These are phyloP conservation scores for Coenobita brevimanus DNA, from an alignment of 1,140 invertebrate genomes.

Conservation along the genomic window DNA sequence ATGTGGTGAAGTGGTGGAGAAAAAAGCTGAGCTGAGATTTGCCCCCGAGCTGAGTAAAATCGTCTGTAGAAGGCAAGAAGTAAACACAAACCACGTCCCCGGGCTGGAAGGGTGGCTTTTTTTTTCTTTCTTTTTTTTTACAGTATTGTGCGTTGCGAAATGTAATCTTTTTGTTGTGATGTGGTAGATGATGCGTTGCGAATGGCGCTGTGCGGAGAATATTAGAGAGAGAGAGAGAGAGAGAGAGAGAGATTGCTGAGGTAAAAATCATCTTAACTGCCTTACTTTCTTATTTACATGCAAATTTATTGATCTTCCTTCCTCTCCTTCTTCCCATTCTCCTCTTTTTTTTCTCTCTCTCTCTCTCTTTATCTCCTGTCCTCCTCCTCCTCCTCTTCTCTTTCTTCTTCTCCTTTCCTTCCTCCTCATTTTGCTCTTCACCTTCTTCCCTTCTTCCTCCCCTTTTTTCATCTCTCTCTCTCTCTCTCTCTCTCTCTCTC, in stretches of 20 bases:
- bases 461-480: neutral
- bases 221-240: too few relatives aligned
- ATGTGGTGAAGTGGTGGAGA: too few relatives aligned
- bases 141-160: too few relatives aligned
- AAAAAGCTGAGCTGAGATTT: too few relatives aligned
- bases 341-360: neutral
- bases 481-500: neutral
- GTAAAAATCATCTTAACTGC: neutral
- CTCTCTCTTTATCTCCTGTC: neutral
- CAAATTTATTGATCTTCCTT: neutral
- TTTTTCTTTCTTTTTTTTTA: too few relatives aligned
- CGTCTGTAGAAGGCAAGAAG: too few relatives aligned
- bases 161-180: too few relatives aligned
- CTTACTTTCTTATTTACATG: neutral
- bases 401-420: neutral
- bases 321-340: neutral
- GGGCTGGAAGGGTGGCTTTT: too few relatives aligned
- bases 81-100: too few relatives aligned
- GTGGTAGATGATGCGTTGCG: too few relatives aligned
- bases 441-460: neutral
- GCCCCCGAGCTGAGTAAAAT: too few relatives aligned
- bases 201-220: too few relatives aligned
- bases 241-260: conserved; percentile 12
- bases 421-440: neutral
- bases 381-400: neutral